Conservation (phyloP, 2,113 vertebrate genomes). For the Bombycilla garrulus region DNA sequence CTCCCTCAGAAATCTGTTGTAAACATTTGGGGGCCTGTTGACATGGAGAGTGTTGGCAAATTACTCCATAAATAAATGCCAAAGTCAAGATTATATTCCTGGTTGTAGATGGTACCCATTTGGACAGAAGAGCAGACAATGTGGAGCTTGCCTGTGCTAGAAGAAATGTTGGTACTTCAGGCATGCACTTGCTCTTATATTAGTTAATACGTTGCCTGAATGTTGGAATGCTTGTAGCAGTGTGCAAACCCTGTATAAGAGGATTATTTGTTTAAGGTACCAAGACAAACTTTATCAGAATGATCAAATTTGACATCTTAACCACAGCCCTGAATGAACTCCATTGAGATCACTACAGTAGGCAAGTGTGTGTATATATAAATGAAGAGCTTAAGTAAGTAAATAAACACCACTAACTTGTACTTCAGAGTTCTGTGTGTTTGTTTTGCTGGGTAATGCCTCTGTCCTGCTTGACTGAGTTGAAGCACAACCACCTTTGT, state of each 20-base stretch:
- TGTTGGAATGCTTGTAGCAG: neutral
- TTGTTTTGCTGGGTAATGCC: neutral
- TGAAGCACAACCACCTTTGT: rapidly evolving
- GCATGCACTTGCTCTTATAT: neutral
- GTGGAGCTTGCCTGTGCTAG: neutral
- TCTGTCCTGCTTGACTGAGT: neutral
- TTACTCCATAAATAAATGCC: neutral
- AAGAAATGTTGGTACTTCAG: neutral
- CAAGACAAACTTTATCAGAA: neutral
- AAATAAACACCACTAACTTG: neutral
- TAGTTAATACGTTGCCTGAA: neutral
- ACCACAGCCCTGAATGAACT: neutral
- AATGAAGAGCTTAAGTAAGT: neutral
- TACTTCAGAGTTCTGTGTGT: rapidly evolving
- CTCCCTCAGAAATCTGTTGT: neutral
- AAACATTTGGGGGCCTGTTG: neutral
- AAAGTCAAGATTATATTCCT: neutral
- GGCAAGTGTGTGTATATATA: neutral
- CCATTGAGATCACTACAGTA: neutral
- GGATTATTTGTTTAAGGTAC: neutral
- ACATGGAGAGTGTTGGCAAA: neutral
- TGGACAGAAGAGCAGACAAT: rapidly evolving
- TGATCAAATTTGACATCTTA: neutral
- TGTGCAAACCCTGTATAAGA: neutral
- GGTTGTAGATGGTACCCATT: neutral